Evolutionary conservation across 92 coral and sea anemone genomes (phyloP).

Genomic region (Parazoanthus darwini): DNA sequence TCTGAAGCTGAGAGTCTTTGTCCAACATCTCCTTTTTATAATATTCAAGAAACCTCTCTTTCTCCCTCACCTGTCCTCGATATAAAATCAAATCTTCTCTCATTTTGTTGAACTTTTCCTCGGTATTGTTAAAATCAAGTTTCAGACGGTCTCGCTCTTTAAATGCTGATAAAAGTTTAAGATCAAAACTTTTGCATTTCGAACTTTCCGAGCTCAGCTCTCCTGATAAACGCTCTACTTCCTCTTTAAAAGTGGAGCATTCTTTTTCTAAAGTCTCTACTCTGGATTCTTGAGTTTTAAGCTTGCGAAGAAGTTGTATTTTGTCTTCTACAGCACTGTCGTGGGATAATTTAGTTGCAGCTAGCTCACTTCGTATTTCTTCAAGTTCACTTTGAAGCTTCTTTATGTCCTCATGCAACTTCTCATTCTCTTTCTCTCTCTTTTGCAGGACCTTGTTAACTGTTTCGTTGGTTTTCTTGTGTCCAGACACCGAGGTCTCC

Average conservation of each 20-base stretch:
- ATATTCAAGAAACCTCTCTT: not conserved
- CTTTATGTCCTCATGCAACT: not conserved
- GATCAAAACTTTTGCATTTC: not conserved
- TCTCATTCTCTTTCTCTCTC: constrained; percentile 16
- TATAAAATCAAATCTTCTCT: not conserved
- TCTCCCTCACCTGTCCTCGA: constrained; percentile 16
- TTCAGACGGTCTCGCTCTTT: constrained; percentile 13
- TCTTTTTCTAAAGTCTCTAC: constrained; percentile 14
- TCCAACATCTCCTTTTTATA: not conserved
- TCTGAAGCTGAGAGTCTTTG: constrained; percentile 7
- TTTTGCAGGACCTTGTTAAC: not conserved
- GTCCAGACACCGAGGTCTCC: constrained; percentile 14
- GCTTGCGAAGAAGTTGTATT: constrained; percentile 17
- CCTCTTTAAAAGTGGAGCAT: not conserved
- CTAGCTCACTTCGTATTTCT: not conserved
- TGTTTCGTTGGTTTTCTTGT: constrained; percentile 28
- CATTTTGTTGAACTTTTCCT: not conserved
- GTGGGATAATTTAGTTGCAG: not conserved
- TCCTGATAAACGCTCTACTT: not conserved
- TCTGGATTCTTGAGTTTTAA: not conserved
- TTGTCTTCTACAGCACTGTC: constrained; percentile 2
- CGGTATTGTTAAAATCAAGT: not conserved
- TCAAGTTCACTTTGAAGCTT: constrained; percentile 3
- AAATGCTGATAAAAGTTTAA: constrained; percentile 9
- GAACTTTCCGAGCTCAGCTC: not conserved